Conservation (phyloP, 2,113 vertebrate genomes). For the Nannospalax galili region DNA sequence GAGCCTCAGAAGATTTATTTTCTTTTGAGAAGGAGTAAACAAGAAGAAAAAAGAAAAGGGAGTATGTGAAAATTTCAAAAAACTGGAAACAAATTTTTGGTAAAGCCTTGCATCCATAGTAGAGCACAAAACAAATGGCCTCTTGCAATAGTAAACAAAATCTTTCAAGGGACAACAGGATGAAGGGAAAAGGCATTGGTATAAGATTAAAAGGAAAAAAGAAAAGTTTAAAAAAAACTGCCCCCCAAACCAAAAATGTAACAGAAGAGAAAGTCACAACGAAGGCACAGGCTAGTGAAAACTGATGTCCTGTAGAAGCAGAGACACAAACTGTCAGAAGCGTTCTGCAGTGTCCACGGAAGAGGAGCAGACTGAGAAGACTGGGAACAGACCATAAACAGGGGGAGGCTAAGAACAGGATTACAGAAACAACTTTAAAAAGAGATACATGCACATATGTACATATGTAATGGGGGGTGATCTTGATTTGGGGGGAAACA, state of each 20-base stretch:
- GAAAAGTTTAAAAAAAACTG: background rate
- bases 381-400: background rate
- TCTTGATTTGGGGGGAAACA: background rate
- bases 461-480: too few relatives aligned
- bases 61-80: background rate
- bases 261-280: background rate
- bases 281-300: background rate
- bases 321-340: background rate
- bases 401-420: background rate
- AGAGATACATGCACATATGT: too few relatives aligned
- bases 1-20: background rate
- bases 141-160: background rate
- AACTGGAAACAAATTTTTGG: constrained; percentile 20
- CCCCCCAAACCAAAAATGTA: background rate
- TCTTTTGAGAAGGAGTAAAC: background rate
- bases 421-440: background rate
- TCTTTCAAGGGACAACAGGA: background rate
- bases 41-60: background rate
- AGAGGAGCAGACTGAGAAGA: background rate
- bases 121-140: background rate
- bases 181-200: background rate
- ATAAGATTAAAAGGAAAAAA: background rate
- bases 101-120: background rate
- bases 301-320: background rate
- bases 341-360: background rate